These are phyloP conservation scores for Acipenser oxyrinchus DNA, from an alignment of 2,797 vertebrate species.

Conservation along the genomic window DNA sequence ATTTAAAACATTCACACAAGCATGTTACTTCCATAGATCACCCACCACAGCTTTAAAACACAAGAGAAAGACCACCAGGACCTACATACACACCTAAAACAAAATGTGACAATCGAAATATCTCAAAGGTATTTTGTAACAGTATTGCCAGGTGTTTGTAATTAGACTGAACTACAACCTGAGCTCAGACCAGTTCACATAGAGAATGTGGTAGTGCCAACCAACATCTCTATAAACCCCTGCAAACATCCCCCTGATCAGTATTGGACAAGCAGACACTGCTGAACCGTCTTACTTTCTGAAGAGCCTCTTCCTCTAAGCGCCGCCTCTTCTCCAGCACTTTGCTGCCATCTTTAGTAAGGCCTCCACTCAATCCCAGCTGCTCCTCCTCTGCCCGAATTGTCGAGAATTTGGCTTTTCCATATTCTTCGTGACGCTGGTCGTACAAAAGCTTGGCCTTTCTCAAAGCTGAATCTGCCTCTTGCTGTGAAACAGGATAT, in stretches of 20 bases:
- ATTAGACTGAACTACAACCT: no score
- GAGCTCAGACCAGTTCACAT: no score
- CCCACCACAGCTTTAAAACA: neutral
- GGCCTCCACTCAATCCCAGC: conserved; percentile 52
- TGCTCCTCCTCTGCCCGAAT: conserved; percentile 85
- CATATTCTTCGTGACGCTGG: conserved; percentile 89
- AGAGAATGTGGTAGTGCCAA: no score
- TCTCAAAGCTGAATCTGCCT: conserved; percentile 76
- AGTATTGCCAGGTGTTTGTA: no score
- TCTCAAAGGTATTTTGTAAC: no score
- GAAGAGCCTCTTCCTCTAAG: conserved; percentile 87
- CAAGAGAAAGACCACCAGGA: neutral
- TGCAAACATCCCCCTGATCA: no score
- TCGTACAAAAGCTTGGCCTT: conserved; percentile 79
- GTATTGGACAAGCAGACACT: conserved; percentile 2
- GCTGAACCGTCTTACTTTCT: conserved; percentile 63
- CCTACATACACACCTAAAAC: conserved; percentile 3
- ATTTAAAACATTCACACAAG: neutral
- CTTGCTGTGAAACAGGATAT: conserved; percentile 60
- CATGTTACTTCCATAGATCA: conserved; percentile 8
- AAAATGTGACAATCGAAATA: no score
- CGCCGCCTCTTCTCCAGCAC: conserved; percentile 83
- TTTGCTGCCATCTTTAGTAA: conserved; percentile 60
- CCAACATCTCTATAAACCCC: no score
- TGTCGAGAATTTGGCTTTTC: conserved; percentile 81